Evolutionary conservation across 2,113 vertebrate genomes (phyloP), one percentile per base, ranked within the genome.

Genomic region (Saguinus imperator): DNA sequence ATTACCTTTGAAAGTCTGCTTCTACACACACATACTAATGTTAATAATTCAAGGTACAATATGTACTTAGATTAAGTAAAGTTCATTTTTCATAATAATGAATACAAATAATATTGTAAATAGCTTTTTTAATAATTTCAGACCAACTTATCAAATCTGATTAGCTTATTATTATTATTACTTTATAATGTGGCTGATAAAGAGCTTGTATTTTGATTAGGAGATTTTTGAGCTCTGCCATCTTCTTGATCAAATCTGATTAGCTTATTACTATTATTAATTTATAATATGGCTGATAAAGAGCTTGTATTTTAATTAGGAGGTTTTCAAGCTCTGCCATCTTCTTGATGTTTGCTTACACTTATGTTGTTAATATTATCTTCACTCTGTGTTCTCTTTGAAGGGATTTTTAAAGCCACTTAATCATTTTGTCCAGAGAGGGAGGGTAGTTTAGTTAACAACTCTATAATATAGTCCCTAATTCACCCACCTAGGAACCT

Each of bases 21-120:
- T 57, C 1, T 80, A 10, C 52, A 73, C n/a, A 83, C 37, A 35
- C 14, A 9, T 52, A 55, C 23, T 75, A 73, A 79, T 87, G 8
- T 73, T 90, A 58, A 52, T 77, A 86, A 91, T 93, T 95, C 40
- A 93, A 85, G 6, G 13, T 27, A 76, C 10, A 87, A 4, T 50
- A 77, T 88, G 35, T 73, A 43, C 21, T 37, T 83, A 83, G 7
- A 48, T 52, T 76, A 79, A 92, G 40, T 87, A 88, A 89, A 88
- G 10, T 55, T 94, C 32, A 48, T 72, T 75, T 77, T 43, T 94
- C 50, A 96, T 75, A 76, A 21, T 10, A 70, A 27, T 75, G 17
- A 32, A 58, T 84, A 55, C 27, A 72, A 94, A 90, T 94, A 18
- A 64, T 85, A 72, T 92, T 84, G 94, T 82, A 97, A 95, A 77